phyloP scores from a whole-genome alignment of 1,140 invertebrate genomes.

The Drosophila kohkoa region DNA sequence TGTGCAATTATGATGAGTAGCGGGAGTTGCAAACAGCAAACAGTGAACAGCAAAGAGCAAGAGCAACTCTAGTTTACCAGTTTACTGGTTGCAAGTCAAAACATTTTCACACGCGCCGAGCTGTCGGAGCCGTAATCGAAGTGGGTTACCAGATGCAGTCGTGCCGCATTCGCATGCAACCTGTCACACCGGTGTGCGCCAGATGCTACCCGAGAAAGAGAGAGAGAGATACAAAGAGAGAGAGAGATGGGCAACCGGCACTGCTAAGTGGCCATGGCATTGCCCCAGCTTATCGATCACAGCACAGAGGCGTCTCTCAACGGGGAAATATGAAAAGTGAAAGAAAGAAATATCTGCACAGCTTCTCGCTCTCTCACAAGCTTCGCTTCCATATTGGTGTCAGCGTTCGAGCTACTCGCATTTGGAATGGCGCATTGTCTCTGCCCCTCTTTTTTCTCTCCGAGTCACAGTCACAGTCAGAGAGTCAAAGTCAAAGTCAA shows the following conservation, averaged over 20 bases:
- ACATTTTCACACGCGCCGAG: conserved; percentile 73
- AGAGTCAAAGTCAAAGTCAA: conserved; percentile 3
- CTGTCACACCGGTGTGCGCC: conserved; percentile 69
- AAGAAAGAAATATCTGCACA: too few species aligned
- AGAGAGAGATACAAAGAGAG: not conserved
- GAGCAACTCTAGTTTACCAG: conserved; percentile 11
- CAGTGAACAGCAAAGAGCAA: conserved; percentile 3
- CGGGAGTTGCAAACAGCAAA: conserved; percentile 34
- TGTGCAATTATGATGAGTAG: conserved; percentile 55
- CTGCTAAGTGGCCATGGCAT: conserved; percentile 71
- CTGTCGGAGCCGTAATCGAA: conserved; percentile 66
- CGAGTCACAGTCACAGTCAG: conserved; percentile 14
- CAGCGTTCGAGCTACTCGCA: conserved; percentile 72
- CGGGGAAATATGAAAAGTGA: conserved; percentile 2
- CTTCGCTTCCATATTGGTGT: conserved; percentile 68
- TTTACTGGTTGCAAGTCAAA: conserved; percentile 25
- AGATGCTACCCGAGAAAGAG: not conserved
- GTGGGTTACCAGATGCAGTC: conserved; percentile 80
- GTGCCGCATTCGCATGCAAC: conserved; percentile 80
- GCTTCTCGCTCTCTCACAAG: conserved; percentile 13
- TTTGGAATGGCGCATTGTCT: conserved; percentile 64
- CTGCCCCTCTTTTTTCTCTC: not conserved
- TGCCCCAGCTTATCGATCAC: conserved; percentile 71
- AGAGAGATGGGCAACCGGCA: not conserved
- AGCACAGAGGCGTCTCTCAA: conserved; percentile 48